Evolutionary conservation across 1,140 invertebrate genomes (phyloP).

Genomic region (Oryzaephilus surinamensis): DNA sequence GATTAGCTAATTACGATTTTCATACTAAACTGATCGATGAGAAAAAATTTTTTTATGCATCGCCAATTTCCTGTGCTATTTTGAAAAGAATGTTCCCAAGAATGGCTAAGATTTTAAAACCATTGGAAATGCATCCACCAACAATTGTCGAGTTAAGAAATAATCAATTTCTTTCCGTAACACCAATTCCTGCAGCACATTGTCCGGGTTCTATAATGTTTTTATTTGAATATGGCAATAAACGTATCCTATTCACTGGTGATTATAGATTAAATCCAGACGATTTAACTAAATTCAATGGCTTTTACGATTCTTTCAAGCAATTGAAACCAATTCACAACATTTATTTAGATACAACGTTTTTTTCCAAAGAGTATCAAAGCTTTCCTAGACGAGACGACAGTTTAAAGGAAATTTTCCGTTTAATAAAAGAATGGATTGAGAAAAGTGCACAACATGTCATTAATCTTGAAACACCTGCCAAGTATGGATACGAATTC

Average conservation of each 20-base stretch:
- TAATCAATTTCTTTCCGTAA: conserved; percentile 39
- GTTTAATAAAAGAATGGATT: conserved; percentile 45
- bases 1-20: conserved; percentile 34
- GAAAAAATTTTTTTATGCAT: conserved; percentile 37
- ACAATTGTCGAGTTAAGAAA: conserved; percentile 17
- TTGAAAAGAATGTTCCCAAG: conserved; percentile 25
- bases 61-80: conserved; percentile 37
- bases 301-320: conserved; percentile 40
- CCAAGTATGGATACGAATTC: conserved; percentile 48
- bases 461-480: conserved; percentile 42
- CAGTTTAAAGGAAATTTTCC: conserved; percentile 40
- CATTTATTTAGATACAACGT: conserved; percentile 63
- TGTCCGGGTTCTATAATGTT: conserved; percentile 68
- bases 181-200: conserved; percentile 54
- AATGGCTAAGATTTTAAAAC: conserved; percentile 20
- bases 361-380: conserved; percentile 41
- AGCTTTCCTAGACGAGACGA: conserved; percentile 48
- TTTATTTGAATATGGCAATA: conserved; percentile 44
- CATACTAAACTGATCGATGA: conserved; percentile 18
- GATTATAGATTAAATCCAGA: conserved; percentile 51
- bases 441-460: conserved; percentile 34
- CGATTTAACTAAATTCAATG: conserved; percentile 44
- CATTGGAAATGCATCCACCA: conserved; percentile 26
- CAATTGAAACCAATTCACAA: conserved; percentile 44
- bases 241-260: conserved; percentile 54